Base-by-base conservation (phyloP, 2,113 vertebrate genomes). In the Cyanocitta stelleri region DNA sequence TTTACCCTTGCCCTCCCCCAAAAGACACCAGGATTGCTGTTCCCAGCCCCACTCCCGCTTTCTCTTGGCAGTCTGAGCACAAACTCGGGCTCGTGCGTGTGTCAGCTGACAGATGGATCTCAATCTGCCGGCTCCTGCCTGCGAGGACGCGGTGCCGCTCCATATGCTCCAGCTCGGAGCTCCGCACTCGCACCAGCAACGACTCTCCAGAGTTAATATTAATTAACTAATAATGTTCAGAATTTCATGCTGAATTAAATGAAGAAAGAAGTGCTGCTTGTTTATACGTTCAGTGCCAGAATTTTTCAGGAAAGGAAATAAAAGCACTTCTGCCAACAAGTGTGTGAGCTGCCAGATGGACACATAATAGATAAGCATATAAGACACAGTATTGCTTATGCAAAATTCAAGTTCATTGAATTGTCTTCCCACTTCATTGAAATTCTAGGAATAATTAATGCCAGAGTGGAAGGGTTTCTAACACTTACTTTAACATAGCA, bases 61-160 rank as follows among this genome's bases (percentile, higher is more conserved):
- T 58, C 79, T 61, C 62, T 11, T 66, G 95, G 90, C 94, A 94
- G 62, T 3, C 41, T 14, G 30, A 32, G 67, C 49, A 7, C 2
- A 69, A 27, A 12, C 12, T 27, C 6, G 0, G 84, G 76, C 87
- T 44, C 1, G 10, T 7, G 91, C 1, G 9, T 12, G 77, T 95
- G 75, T 79, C 88, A 76, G 94, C 76, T 85, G 94, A 30, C 96
- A 96, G 96, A 94, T 93, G 94, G 96, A 30, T 43, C 94, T 67
- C 94, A 78, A 64, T 74, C 89, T 97, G 96, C 67, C 43, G 13
- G 0, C 80, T 63, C n/a, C 93, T 62, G 86, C 27, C 76, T 3
- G 84, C 27, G 55, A 85, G 81, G 72, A 76, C 72, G 35, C 32
- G 24, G 15, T 4, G 61, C 78, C 9, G 2, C 22, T 54, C 91